phyloP scores from a whole-genome alignment of 2,797 vertebrate genomes.

The Pelodytes ibericus region DNA sequence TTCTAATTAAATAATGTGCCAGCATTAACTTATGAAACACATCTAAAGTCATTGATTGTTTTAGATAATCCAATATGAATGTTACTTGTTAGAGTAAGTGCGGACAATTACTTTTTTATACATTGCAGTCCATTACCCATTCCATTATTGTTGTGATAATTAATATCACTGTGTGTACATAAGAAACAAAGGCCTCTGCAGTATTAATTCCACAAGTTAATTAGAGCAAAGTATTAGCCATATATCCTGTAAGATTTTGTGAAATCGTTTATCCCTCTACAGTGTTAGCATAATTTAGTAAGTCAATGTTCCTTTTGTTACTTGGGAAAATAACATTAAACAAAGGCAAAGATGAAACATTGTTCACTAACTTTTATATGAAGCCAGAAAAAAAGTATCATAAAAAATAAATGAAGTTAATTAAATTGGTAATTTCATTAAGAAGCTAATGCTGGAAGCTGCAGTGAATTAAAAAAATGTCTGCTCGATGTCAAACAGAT shows the following conservation, averaged over 20 bases:
- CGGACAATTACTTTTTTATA: constrained; percentile 44
- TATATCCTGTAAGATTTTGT: constrained; percentile 41
- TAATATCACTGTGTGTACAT: constrained; percentile 49
- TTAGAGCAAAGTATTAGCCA: constrained; percentile 25
- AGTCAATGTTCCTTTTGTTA: constrained; percentile 13
- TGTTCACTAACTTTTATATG: constrained; percentile 9
- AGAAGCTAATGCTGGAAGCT: constrained; percentile 9
- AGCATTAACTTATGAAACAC: constrained; percentile 31
- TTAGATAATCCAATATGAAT: constrained; percentile 37
- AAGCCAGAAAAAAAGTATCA: constrained; percentile 1
- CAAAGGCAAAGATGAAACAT: constrained; percentile 37
- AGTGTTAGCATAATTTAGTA: constrained; percentile 46
- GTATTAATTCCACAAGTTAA: constrained; percentile 40
- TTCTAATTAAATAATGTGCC: constrained; percentile 34
- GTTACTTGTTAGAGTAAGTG: constrained; percentile 42
- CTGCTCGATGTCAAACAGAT: constrained; percentile 10
- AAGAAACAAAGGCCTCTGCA: constrained; percentile 18
- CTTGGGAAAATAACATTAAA: constrained; percentile 43
- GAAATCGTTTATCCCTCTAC: not conserved
- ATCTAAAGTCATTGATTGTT: constrained; percentile 40
- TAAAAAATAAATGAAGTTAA: constrained; percentile 23
- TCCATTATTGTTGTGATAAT: constrained; percentile 45
- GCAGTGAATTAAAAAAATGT: constrained; percentile 9
- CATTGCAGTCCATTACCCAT: constrained; percentile 49
- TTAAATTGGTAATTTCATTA: constrained; percentile 30